Conservation (phyloP, 2,888 invertebrate genomes). For the Pterostichus madidus region DNA sequence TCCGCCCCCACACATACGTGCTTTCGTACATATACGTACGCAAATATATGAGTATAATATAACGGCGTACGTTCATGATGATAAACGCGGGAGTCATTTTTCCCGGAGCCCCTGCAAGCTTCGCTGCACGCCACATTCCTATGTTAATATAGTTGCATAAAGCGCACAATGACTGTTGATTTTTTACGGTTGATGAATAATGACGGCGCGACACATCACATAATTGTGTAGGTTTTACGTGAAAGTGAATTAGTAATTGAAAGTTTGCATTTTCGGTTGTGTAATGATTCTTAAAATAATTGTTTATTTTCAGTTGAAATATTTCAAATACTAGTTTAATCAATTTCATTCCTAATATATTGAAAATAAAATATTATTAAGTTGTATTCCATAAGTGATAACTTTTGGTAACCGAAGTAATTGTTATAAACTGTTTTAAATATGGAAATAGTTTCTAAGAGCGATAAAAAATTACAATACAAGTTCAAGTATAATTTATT, state of each 20-base stretch:
- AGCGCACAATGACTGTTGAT: neutral
- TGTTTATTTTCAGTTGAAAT: neutral
- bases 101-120: neutral
- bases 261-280: no score
- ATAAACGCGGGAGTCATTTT: neutral
- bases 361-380: no score
- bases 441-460: no score
- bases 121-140: conserved; percentile 8
- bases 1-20: neutral
- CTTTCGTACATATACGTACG: neutral
- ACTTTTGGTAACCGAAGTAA: no score
- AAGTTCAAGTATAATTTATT: no score
- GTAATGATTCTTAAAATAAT: neutral
- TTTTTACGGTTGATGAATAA: conserved; percentile 5
- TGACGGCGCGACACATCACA: neutral
- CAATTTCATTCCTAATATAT: no score
- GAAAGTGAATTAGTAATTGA: no score
- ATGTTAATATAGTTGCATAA: conserved; percentile 27
- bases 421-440: no score
- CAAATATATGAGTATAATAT: neutral
- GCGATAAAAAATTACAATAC: no score
- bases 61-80: neutral
- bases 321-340: no score
- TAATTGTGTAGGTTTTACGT: neutral
- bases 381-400: no score